These are phyloP conservation scores for Zelleria hepariella DNA, from an alignment of 2,888 invertebrate species.

Conservation along the genomic window DNA sequence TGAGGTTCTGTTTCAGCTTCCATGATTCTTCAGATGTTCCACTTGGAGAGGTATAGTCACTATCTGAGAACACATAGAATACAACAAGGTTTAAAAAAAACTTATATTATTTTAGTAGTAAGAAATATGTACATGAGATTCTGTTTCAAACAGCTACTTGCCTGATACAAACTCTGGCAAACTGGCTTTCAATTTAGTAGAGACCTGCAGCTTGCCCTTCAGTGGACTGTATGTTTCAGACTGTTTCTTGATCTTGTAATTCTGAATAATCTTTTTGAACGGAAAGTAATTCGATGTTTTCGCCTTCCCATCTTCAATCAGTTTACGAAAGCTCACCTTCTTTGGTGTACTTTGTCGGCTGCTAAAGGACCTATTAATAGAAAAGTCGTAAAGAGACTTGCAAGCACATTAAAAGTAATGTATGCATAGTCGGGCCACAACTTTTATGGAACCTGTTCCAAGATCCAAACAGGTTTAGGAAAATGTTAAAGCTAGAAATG, in stretches of 20 bases:
- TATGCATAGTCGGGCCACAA: not conserved
- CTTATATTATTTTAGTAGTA: no score
- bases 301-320: slow-evolving; percentile 58
- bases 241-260: slow-evolving; percentile 55
- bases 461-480: not conserved
- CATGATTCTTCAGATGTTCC: slow-evolving; percentile 66
- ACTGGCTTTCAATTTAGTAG: slow-evolving; percentile 43
- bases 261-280: slow-evolving; percentile 67
- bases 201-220: slow-evolving; percentile 44
- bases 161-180: slow-evolving; percentile 50
- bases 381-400: not conserved
- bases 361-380: slow-evolving; percentile 38
- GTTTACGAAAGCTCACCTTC: slow-evolving; percentile 57
- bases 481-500: not conserved
- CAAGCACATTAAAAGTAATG: not conserved
- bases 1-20: slow-evolving; percentile 60
- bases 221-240: slow-evolving; percentile 49
- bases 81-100: no score
- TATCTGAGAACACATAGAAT: slow-evolving; percentile 29
- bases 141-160: slow-evolving; percentile 16
- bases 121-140: not conserved
- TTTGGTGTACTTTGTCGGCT: slow-evolving; percentile 60
- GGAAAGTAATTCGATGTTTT: slow-evolving; percentile 76
- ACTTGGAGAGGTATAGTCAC: slow-evolving; percentile 59
- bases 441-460: not conserved